Conservation (phyloP, 2,888 invertebrate genomes). For the Philaethria dido region DNA sequence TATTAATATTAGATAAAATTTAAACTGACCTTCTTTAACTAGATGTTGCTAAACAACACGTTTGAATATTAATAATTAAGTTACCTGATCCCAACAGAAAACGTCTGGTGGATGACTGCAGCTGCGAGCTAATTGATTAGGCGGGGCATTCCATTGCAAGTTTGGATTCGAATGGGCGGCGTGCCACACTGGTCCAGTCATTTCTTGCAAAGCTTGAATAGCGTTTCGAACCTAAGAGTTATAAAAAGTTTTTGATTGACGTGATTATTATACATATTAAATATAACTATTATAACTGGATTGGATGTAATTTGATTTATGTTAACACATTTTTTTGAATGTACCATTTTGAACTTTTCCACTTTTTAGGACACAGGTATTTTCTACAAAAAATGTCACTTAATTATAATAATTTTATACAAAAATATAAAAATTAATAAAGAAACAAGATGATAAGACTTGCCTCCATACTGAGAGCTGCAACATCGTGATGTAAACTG, state of each 20-base stretch:
- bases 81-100: constrained; percentile 88
- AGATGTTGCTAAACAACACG: not conserved
- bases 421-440: not conserved
- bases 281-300: too few species aligned
- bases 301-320: too few species aligned
- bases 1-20: not conserved
- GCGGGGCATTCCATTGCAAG: constrained; percentile 84
- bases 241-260: constrained; percentile 4
- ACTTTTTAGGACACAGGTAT: not conserved
- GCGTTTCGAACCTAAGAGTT: constrained; percentile 88
- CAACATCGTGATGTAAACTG: constrained; percentile 93
- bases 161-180: constrained; percentile 94
- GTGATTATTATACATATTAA: too few species aligned
- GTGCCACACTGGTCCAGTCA: constrained; percentile 88
- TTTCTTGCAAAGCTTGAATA: constrained; percentile 92
- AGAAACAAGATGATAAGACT: too few species aligned
- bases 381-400: not conserved
- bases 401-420: not conserved
- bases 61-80: not conserved
- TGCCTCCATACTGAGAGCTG: constrained; percentile 92
- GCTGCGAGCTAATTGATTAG: constrained; percentile 87
- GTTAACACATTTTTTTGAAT: too few species aligned
- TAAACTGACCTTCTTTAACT: constrained; percentile 1
- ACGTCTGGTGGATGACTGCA: constrained; percentile 94
- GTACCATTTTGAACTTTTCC: too few species aligned